Base-by-base conservation (phyloP, 2,113 vertebrate species). In the Eclectus roratus region DNA sequence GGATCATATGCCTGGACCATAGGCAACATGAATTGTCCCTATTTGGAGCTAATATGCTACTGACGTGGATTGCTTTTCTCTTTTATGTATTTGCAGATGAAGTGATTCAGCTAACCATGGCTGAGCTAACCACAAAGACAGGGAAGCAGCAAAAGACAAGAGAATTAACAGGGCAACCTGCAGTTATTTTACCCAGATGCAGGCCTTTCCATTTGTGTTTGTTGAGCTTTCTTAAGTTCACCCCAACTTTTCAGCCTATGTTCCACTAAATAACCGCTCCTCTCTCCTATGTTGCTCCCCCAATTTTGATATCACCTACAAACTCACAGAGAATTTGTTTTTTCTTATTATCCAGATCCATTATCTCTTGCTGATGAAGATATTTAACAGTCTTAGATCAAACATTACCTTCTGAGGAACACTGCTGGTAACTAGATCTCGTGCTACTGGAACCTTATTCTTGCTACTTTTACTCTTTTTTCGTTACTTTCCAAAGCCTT, bases 11-110 rank as follows among this genome's bases (percentile, higher is more conserved):
- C 21, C 49, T 64, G 33, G 8, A 43, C 52, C 12, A 31, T 4
- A 52, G 31, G 41, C 3, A 19, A 35, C 37, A 47, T 0, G 0
- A 83, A 25, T 17, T 20, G 47, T 29, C 14, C 7, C 7, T 33
- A 16, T 33, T 46, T 79, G 65, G 15, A 49, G 5, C 2, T 8
- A 10, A 37, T 13, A 39, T 0, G 2, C 6, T 47, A 16, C 16
- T 72, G 25, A 18, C 0, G 0, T 19, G 25, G 20, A 28, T 23
- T 80, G 20, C 25, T 81, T 87, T 80, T 28, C 43, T 61, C 20
- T 70, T 49, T n/a, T 28, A 39, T 5, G 6, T n/a, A 76, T 56
- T 56, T n/a, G 9, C 15, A 37, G 2, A 0, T 41, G 28, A 71
- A 87, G 76, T 17, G 12, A 16, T 52, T 88, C 76, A 77, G 37